Evolutionary conservation across 2,113 vertebrate species (phyloP), one percentile per base, ranked within the genome.

Genomic region (Xiphias gladius): DNA sequence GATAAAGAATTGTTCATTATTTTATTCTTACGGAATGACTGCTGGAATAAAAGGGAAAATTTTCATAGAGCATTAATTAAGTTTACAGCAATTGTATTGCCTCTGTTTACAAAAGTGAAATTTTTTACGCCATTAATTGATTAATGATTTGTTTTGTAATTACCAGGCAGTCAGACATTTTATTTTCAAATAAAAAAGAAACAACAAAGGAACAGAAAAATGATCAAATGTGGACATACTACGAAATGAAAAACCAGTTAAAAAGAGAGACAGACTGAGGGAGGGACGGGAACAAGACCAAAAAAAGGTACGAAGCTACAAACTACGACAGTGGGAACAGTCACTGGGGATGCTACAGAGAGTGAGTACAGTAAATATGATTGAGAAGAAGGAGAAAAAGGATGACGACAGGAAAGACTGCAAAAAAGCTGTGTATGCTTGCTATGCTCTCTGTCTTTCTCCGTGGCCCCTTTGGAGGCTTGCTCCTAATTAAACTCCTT

Each of bases 401-500:
- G 55, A 65, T 77, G 76, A 78, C 28, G 62, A 77, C 66, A 86
- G 59, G 63, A 90, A 87, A 87, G 82, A 79, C 67, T 68, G 82
- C 59, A 63, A 81, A 87, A 84, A 86, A 91, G 79, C 88, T 76
- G 73, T 73, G 78, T 86, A 80, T 72, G 88, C 89, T 89, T 66
- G 91, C 86, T n/a, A 86, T 84, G 87, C 88, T n/a, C 91, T 93
- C 86, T 91, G 86, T 92, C 88, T 92, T 89, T 93, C 91, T 91
- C 88, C 63, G 58, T 85, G 92, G 90, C 91, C 93, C 90, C 94
- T 94, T 94, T 89, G 90, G 93, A 95, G 94, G 93, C 88, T 92
- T 93, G 94, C 94, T 95, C 94, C 94, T 95, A 95, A 96, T 96
- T 95, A 96, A 95, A 95, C 91, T 94, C 91, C 93, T 94, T 95